Base-by-base conservation (phyloP, 1,140 invertebrate species). In the Cylas formicarius region DNA sequence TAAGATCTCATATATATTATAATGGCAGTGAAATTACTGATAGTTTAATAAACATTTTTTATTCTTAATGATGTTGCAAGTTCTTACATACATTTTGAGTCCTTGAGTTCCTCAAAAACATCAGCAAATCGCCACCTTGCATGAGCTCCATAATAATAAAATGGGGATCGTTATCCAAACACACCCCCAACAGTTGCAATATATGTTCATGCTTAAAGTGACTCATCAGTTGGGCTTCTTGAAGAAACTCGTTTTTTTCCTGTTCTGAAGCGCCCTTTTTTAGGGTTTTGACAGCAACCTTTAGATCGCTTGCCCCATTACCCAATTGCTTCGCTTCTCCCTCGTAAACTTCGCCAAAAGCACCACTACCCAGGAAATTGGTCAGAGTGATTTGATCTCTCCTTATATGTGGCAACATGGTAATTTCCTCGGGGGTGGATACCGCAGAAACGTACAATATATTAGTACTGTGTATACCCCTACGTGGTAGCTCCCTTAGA, bases 331-430 rank as follows among this genome's bases (percentile, higher is more conserved):
- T 77, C 0, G 86, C 80, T 26, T 81, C 75, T 1, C 92, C 94
- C 72, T 95, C 89, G 62, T 86, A 95, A 86, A 95, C 94, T 69
- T 96, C 91, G 2, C 93, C 94, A 63, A 97, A 97, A n/a, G 91
- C 91, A 1, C 94, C 95, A 47, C 86, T 90, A 0, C 93, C 94
- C 24, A 97, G 68, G 59, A 93, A 91, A 63, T 91, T 90, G 0
- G 79, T 83, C 2, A 92, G 63, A 0, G 80, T 85, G 26, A 97
- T 84, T 58, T 84, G 79, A 19, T 71, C 67, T 22, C 68, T 73
- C 19, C 78, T 74, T 33, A 96, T 86, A 60, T 89, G 87, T 0
- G 89, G 88, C n/a, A 94, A 65, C 16, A 79, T 67, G 11, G 79
- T 76, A 55, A 90, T 67, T 56, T 84, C 79, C 57, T 79, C 72